These are phyloP conservation scores for Patella depressa DNA, from an alignment of 2,888 invertebrate genomes.

Conservation along the genomic window DNA sequence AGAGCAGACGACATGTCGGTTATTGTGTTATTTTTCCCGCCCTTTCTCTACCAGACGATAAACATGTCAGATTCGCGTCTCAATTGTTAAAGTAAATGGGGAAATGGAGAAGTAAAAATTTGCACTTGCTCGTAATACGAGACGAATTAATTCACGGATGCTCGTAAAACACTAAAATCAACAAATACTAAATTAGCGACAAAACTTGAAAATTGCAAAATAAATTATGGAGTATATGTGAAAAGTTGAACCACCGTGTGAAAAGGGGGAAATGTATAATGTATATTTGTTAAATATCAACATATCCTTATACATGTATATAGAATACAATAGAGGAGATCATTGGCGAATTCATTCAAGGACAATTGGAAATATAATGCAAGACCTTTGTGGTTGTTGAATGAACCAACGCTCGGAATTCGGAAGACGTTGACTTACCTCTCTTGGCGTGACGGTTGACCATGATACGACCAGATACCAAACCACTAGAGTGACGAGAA, in stretches of 20 bases:
- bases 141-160: conserved; percentile 5
- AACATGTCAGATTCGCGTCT: conserved; percentile 7
- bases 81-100: conserved; percentile 6
- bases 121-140: not conserved
- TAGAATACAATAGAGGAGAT: too few relatives aligned
- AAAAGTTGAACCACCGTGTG: not conserved
- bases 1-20: not conserved
- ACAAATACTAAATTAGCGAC: conserved; percentile 4
- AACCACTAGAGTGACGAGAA: conserved; percentile 30
- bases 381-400: too few relatives aligned
- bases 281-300: not conserved
- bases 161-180: not conserved
- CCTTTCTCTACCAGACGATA: conserved; percentile 7
- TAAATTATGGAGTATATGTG: not conserved
- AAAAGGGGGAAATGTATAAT: not conserved
- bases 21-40: not conserved
- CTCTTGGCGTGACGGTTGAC: conserved; percentile 17
- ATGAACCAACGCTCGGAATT: too few relatives aligned
- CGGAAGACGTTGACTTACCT: conserved; percentile 16
- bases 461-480: conserved; percentile 33
- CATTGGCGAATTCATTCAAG: too few relatives aligned
- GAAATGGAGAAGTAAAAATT: conserved; percentile 4
- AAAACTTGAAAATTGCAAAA: conserved; percentile 10
- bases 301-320: not conserved
- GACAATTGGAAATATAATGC: too few relatives aligned